Percentiles rank a stretch among this genome's conserved stretches.
phyloP scores from a whole-genome alignment of 2,888 invertebrate species.

The Stenichneumon culpator region DNA sequence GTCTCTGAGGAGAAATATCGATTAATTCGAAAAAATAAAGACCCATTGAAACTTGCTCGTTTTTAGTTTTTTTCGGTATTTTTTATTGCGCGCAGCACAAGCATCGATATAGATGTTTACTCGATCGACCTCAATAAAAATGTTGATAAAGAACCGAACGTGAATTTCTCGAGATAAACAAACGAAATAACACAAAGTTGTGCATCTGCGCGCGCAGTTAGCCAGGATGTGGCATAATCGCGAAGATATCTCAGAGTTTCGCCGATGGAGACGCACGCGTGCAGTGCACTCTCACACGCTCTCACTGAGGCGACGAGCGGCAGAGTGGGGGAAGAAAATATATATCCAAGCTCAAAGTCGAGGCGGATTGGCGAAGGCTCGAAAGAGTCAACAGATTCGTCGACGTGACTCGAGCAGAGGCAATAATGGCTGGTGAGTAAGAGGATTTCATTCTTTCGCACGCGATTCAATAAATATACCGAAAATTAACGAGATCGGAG shows the following conservation, averaged over 20 bases:
- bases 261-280: not conserved
- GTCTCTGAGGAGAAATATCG: too few species aligned
- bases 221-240: conserved; percentile 13
- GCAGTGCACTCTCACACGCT: not conserved
- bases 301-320: not conserved
- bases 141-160: not conserved
- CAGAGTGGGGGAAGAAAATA: conserved; percentile 8
- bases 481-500: not conserved
- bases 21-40: too few species aligned
- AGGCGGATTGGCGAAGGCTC: conserved; percentile 30
- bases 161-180: not conserved
- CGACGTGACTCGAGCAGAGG: conserved; percentile 83
- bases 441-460: conserved; percentile 44
- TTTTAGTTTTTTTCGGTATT: too few species aligned
- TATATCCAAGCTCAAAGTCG: conserved; percentile 28
- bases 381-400: conserved; percentile 69
- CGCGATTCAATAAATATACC: conserved; percentile 30
- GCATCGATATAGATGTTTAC: not conserved
- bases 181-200: not conserved
- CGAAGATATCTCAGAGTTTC: conserved; percentile 1
- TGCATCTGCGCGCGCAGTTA: not conserved
- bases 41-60: too few species aligned
- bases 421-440: conserved; percentile 84
- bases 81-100: not conserved
- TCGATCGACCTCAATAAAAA: not conserved